Percentiles rank a stretch among this genome's conserved stretches.
These are phyloP conservation scores for Halictus rubicundus DNA, from an alignment of 1,140 invertebrate genomes.

Conservation along the genomic window DNA sequence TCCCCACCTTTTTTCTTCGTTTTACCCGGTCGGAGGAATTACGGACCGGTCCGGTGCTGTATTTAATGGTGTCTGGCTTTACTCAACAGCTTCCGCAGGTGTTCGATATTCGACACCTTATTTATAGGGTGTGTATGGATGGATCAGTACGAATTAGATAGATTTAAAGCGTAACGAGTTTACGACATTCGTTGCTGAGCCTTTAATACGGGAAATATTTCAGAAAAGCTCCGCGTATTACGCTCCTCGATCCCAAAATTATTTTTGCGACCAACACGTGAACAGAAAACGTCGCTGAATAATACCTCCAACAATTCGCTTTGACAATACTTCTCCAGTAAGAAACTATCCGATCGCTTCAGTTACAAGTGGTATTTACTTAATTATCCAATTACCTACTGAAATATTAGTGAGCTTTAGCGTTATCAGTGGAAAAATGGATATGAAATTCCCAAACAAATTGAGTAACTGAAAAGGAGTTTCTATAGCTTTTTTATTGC, in stretches of 20 bases:
- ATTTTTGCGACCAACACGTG: not conserved
- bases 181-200: not conserved
- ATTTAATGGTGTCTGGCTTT: not conserved
- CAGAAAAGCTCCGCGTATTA: not conserved
- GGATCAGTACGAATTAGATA: not conserved
- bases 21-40: not conserved
- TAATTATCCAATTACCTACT: no score
- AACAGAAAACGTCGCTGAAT: no score
- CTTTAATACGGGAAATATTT: not conserved
- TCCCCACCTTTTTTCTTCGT: not conserved
- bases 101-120: conserved; percentile 5
- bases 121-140: not conserved
- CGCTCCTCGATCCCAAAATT: not conserved
- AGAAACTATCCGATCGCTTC: no score
- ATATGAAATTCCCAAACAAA: no score
- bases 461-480: no score
- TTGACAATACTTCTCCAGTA: no score
- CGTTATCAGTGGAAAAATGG: no score
- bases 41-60: not conserved
- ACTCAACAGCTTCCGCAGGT: not conserved
- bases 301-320: no score
- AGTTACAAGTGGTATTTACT: no score
- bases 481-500: no score
- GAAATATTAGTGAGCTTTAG: no score
- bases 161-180: not conserved